Evolutionary conservation across 2,113 vertebrate genomes (phyloP).

Genomic region (Peromyscus leucopus): DNA sequence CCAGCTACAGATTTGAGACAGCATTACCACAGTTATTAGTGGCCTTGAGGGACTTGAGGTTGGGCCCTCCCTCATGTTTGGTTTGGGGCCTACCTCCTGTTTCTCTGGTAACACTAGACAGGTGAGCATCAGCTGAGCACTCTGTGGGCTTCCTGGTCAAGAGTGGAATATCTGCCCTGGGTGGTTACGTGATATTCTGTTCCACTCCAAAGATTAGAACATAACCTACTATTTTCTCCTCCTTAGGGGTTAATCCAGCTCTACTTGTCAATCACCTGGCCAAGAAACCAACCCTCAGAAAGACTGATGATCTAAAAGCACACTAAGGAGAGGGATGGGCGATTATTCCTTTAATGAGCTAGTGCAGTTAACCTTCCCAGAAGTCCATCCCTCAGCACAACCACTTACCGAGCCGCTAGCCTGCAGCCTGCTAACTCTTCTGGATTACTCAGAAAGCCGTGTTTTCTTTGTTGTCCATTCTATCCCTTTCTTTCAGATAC

Average conservation of each 20-base stretch:
- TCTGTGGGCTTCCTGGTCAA: background rate
- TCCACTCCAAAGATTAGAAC: background rate
- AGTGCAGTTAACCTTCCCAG: background rate
- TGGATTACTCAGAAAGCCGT: background rate
- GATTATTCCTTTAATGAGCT: background rate
- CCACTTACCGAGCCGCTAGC: too few species aligned
- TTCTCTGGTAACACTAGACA: background rate
- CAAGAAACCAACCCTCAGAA: background rate
- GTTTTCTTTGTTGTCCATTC: background rate
- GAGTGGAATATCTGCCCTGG: background rate
- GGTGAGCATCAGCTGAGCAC: background rate
- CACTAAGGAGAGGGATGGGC: background rate
- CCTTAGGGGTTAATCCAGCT: background rate
- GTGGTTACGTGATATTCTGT: background rate
- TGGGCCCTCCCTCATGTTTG: background rate
- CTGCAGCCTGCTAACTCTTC: background rate
- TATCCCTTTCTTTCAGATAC: background rate
- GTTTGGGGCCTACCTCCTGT: background rate
- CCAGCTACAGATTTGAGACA: background rate
- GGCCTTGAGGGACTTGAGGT: background rate
- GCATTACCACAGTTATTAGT: background rate
- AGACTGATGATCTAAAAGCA: background rate
- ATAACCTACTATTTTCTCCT: background rate
- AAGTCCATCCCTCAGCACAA: background rate
- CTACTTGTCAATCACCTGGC: background rate